These are phyloP conservation scores for Podargus strigoides DNA, from an alignment of 2,797 vertebrate species.

Conservation along the genomic window DNA sequence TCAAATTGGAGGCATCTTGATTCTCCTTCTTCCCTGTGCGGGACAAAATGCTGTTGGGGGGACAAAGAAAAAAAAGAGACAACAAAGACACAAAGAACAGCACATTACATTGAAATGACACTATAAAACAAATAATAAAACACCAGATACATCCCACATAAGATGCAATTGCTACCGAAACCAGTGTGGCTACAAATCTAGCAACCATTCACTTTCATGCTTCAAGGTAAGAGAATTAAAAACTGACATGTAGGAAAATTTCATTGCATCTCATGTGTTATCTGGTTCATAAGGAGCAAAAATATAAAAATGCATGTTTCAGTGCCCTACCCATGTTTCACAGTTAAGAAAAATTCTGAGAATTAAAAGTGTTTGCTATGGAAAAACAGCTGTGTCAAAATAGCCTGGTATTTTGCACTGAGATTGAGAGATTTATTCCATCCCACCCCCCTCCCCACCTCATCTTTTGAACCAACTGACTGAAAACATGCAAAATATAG, in stretches of 20 bases:
- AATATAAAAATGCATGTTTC: constrained; percentile 99
- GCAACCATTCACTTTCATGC: constrained; percentile 69
- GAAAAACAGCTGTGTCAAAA: constrained; percentile 25
- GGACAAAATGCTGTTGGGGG: constrained; percentile 99
- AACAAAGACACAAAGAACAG: constrained; percentile 99
- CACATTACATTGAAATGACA: constrained; percentile 99
- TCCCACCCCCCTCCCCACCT: background rate
- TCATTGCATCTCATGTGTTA: constrained; percentile 99
- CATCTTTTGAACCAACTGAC: constrained; percentile 67
- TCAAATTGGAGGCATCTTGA: constrained; percentile 99
- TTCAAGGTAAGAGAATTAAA: constrained; percentile 69
- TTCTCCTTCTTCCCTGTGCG: constrained; percentile 99
- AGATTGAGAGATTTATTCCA: background rate
- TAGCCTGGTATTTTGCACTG: constrained; percentile 27
- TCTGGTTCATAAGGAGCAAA: constrained; percentile 99
- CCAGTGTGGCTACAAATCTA: constrained; percentile 74
- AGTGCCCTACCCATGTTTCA: constrained; percentile 99
- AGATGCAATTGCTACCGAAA: constrained; percentile 91
- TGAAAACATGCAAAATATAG: constrained; percentile 93
- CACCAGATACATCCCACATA: constrained; percentile 99
- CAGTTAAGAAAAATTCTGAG: constrained; percentile 64
- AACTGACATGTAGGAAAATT: constrained; percentile 67
- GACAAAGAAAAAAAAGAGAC: constrained; percentile 99
- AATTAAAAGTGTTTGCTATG: constrained; percentile 35
- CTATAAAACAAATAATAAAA: constrained; percentile 99